These are phyloP conservation scores for Platichthys flesus DNA, from an alignment of 2,113 vertebrate species.

Conservation along the genomic window DNA sequence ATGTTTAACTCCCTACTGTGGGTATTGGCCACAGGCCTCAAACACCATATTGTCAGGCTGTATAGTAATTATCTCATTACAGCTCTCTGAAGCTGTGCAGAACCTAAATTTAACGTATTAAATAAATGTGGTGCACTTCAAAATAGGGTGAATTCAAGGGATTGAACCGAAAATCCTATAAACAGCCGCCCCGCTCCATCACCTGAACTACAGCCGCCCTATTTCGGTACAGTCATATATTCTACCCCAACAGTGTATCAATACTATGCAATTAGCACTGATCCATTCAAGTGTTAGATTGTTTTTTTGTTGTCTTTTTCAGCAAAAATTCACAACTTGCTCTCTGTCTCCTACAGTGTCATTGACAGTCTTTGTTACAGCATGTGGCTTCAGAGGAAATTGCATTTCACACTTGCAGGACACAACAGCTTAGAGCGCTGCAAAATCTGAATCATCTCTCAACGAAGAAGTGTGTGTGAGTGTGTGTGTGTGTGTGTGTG, in stretches of 20 bases:
- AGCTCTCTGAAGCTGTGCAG: neutral
- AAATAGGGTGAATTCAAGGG: no score
- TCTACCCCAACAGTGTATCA: neutral
- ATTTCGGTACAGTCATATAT: no score
- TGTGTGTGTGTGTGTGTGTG: neutral
- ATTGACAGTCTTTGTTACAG: conserved; percentile 45
- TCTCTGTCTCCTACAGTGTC: conserved; percentile 12
- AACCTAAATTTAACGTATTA: neutral
- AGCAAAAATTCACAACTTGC: neutral
- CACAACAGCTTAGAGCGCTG: conserved; percentile 33
- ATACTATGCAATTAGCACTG: no score
- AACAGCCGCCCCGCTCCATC: neutral
- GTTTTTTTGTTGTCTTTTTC: neutral
- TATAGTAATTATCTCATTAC: no score
- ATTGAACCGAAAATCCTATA: no score
- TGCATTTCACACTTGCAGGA: conserved; percentile 52
- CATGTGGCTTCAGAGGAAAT: conserved; percentile 48
- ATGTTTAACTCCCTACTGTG: no score
- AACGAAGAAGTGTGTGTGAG: neutral
- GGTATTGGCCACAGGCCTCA: no score
- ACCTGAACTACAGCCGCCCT: neutral
- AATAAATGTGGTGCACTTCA: neutral
- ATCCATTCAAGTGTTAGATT: neutral
- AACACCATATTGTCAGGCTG: no score
- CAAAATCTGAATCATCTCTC: conserved; percentile 41